phyloP scores from a whole-genome alignment of 2,888 invertebrate species.

The Lypha dubia region DNA sequence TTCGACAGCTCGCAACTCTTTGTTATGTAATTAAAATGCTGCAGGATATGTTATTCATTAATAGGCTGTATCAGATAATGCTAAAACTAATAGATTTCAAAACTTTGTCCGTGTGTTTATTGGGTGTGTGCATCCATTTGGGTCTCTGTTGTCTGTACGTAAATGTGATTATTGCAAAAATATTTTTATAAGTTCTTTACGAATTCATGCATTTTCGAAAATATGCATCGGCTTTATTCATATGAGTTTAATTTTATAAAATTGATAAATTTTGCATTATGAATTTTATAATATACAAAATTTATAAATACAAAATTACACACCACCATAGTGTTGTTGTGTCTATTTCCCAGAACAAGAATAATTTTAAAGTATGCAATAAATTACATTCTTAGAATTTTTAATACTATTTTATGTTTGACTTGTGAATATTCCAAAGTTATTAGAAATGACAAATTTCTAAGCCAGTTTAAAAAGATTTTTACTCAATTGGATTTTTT shows the following conservation, averaged over 20 bases:
- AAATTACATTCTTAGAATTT: conserved; percentile 30
- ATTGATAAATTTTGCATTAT: conserved; percentile 59
- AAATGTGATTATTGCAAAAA: conserved; percentile 55
- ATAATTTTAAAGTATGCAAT: conserved; percentile 24
- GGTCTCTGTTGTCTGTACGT: not conserved
- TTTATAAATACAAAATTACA: conserved; percentile 17
- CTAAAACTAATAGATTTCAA: not conserved
- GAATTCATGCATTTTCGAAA: conserved; percentile 47
- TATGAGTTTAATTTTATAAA: conserved; percentile 40
- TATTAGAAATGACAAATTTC: not conserved
- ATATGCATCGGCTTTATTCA: conserved; percentile 23
- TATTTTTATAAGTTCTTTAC: conserved; percentile 56
- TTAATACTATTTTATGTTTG: conserved; percentile 38
- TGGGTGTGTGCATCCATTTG: not conserved
- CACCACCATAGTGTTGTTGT: not conserved
- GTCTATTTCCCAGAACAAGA: not conserved
- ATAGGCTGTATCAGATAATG: too few relatives aligned
- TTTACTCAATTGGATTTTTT: not conserved
- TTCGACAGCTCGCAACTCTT: too few relatives aligned
- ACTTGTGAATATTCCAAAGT: conserved; percentile 14
- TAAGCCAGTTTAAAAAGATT: not conserved
- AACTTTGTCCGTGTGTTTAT: not conserved
- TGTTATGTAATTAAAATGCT: too few relatives aligned
- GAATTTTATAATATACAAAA: conserved; percentile 47
- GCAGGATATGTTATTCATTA: too few relatives aligned